Conservation (phyloP, 2,113 vertebrate genomes). For the Acinonyx jubatus region DNA sequence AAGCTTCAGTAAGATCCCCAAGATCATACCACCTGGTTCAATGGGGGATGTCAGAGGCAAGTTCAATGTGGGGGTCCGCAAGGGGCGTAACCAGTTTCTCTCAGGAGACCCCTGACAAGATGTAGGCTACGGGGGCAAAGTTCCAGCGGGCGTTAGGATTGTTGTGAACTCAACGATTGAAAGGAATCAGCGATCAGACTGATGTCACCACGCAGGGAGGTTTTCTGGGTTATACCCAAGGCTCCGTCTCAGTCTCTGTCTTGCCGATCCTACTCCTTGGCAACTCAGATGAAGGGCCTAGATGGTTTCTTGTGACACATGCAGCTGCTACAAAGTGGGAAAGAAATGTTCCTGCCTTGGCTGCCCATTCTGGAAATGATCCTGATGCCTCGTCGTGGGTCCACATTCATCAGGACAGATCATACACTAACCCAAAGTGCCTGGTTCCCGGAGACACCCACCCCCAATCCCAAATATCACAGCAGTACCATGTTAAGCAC, state of each 20-base stretch:
- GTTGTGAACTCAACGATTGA: neutral
- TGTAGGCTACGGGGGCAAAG: neutral
- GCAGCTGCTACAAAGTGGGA: neutral
- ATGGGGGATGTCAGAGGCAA: accelerated
- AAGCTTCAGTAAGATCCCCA: neutral
- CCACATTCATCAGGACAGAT: neutral
- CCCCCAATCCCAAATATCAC: no score
- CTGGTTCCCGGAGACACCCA: no score
- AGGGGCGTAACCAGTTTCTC: neutral
- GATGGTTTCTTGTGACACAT: neutral
- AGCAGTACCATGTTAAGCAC: accelerated
- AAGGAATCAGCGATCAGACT: accelerated
- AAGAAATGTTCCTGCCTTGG: no score
- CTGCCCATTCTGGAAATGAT: neutral
- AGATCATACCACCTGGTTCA: neutral
- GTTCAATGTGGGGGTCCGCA: neutral
- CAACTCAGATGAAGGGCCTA: neutral
- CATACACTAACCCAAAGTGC: neutral
- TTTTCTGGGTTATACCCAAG: accelerated
- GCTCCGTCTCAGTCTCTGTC: neutral
- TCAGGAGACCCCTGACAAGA: neutral
- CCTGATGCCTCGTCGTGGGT: neutral
- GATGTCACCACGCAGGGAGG: accelerated
- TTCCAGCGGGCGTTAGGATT: accelerated
- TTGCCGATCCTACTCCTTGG: neutral